Conservation (phyloP, 2,113 vertebrate genomes). For the Pan troglodytes region DNA sequence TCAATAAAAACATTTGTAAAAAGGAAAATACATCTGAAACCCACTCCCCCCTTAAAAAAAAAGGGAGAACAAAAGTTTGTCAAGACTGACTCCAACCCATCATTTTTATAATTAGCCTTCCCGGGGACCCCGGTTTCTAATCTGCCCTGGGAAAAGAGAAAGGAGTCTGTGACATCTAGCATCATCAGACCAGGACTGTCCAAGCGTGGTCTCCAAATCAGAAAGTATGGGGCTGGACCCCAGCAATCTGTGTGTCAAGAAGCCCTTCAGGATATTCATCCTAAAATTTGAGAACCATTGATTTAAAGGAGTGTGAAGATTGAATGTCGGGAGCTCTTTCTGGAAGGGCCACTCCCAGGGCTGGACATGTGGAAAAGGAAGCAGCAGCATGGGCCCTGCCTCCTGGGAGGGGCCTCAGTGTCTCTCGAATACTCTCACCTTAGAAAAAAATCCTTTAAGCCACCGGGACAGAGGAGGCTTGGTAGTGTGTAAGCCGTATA, state of each 20-base stretch:
- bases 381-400: too few species aligned
- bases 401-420: background rate
- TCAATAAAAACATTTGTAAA: background rate
- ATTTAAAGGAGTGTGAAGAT: too few species aligned
- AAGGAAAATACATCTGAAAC: background rate
- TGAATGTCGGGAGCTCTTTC: too few species aligned
- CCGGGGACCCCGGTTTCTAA: background rate
- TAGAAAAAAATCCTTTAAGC: background rate
- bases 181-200: background rate
- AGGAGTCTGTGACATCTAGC: fast-evolving
- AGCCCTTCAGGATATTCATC: background rate
- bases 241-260: background rate
- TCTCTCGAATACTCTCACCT: background rate
- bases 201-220: background rate
- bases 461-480: background rate
- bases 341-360: too few species aligned
- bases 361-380: background rate
- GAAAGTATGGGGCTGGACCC: background rate
- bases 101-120: background rate
- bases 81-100: background rate
- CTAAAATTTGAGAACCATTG: background rate
- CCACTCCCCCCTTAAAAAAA: background rate
- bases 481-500: background rate
- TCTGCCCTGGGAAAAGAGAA: background rate
- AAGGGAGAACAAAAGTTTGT: background rate